A percentile compares a stretch with the other conserved stretches of the same genome.
Evolutionary conservation across 2,888 invertebrate genomes (phyloP).

Genomic region (Abscondita cerata): DNA sequence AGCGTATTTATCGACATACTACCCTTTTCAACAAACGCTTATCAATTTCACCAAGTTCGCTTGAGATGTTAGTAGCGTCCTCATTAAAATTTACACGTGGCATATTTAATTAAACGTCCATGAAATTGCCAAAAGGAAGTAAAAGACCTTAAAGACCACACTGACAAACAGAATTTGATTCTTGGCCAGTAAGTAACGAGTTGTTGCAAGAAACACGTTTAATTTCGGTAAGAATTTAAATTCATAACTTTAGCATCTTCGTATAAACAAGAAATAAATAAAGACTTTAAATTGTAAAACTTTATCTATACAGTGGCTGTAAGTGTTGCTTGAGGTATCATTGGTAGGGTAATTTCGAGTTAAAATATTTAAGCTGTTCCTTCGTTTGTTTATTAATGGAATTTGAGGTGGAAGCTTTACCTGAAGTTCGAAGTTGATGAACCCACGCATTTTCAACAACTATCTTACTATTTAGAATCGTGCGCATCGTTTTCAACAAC

Average conservation of each 20-base stretch:
- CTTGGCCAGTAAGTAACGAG: too few species aligned
- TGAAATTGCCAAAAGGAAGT: too few species aligned
- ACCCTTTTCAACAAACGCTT: too few species aligned
- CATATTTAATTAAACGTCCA: too few species aligned
- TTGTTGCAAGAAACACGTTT: too few species aligned
- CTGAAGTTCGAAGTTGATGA: slow-evolving; percentile 9
- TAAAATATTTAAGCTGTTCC: slow-evolving; percentile 7
- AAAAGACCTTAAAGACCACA: too few species aligned
- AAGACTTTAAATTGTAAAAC: slow-evolving; percentile 11
- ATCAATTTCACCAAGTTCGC: too few species aligned
- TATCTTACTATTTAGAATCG: slow-evolving; percentile 29
- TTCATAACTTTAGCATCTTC: not conserved
- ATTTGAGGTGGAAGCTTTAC: slow-evolving; percentile 16
- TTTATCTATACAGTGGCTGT: slow-evolving; percentile 14
- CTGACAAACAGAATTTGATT: too few species aligned
- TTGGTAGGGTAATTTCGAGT: slow-evolving; percentile 14
- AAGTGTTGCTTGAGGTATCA: slow-evolving; percentile 12
- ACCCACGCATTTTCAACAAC: slow-evolving; percentile 19
- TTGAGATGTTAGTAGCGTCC: too few species aligned
- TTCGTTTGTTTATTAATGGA: slow-evolving; percentile 18
- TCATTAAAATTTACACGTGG: too few species aligned
- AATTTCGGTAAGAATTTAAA: slow-evolving; percentile 7
- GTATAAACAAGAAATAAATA: slow-evolving; percentile 8
- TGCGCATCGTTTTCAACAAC: slow-evolving; percentile 14
- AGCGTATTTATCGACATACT: too few species aligned